A percentile compares a stretch with the other conserved stretches of the same genome.
These are phyloP conservation scores for Perognathus longimembris DNA, from an alignment of 2,113 vertebrate genomes.

Conservation along the genomic window DNA sequence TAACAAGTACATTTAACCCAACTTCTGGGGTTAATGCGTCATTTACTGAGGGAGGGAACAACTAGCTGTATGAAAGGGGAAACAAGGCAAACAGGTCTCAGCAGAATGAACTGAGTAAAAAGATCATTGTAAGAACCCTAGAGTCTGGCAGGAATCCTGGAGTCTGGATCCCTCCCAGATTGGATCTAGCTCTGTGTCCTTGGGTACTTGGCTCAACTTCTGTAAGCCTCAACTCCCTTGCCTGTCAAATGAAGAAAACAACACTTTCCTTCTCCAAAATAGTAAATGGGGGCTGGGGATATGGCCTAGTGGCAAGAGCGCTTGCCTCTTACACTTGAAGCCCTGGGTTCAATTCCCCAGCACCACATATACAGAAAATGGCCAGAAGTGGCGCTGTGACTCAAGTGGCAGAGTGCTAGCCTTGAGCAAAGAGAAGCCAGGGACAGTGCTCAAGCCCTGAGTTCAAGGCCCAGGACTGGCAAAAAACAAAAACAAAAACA, in stretches of 20 bases:
- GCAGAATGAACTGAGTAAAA: not conserved
- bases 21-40: not conserved
- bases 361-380: no score
- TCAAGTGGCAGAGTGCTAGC: no score
- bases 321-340: no score
- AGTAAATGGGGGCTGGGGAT: no score
- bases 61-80: not conserved
- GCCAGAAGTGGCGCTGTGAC: no score
- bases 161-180: not conserved
- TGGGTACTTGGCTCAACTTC: not conserved
- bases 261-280: not conserved
- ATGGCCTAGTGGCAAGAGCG: no score
- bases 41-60: not conserved
- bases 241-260: not conserved
- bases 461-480: no score
- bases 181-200: not conserved
- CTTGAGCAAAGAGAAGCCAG: no score
- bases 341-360: no score
- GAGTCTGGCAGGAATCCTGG: not conserved
- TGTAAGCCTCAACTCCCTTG: not conserved
- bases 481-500: no score
- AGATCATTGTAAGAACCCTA: not conserved
- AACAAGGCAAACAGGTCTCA: not conserved
- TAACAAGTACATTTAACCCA: not conserved
- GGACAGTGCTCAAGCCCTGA: no score